Conservation (phyloP, 35 echinoderm and acorn worm genomes). For the Anneissia japonica region DNA sequence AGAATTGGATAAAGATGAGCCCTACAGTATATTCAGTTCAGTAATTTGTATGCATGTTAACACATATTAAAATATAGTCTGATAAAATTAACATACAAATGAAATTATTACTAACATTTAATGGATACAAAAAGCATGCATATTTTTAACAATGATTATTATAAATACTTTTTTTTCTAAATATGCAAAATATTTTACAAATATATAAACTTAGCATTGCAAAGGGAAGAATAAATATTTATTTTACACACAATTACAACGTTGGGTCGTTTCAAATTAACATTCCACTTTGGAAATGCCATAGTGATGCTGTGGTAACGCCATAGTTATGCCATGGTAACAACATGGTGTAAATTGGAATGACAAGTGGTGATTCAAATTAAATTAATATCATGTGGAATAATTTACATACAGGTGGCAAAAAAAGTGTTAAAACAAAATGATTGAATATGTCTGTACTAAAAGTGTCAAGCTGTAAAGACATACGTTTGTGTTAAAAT, state of each 20-base stretch:
- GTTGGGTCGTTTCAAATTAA: background rate
- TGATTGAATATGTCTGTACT: no score
- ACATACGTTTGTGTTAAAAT: no score
- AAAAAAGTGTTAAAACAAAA: no score
- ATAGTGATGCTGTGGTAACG: no score
- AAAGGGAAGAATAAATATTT: background rate
- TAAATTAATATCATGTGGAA: background rate
- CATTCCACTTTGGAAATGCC: no score
- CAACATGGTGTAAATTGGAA: background rate
- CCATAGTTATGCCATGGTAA: no score
- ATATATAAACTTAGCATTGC: background rate
- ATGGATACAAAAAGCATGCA: constrained; percentile 1
- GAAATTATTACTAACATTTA: background rate
- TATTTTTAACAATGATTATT: background rate
- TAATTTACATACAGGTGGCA: background rate
- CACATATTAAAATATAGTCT: background rate
- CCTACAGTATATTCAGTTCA: no score
- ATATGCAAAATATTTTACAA: background rate
- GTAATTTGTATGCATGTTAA: background rate
- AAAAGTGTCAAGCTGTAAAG: no score
- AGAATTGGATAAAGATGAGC: no score
- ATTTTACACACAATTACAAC: background rate
- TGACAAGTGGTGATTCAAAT: background rate
- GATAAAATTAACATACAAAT: background rate
- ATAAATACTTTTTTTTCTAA: background rate